Evolutionary conservation across 2,113 vertebrate species (phyloP).

Genomic region (Chelonoidis abingdonii): DNA sequence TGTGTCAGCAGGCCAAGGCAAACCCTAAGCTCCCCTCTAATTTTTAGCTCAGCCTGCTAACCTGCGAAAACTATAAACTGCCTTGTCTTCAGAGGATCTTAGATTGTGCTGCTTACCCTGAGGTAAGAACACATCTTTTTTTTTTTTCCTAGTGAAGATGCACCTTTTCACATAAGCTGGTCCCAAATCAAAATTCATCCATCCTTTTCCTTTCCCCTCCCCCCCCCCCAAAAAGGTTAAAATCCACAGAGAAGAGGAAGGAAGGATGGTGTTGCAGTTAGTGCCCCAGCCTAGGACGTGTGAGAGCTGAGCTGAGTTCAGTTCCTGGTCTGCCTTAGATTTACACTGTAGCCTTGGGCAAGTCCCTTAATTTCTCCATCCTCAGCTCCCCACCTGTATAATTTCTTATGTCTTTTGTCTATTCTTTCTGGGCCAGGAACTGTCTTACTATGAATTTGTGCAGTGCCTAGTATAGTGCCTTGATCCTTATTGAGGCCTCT

Average conservation of each 20-base stretch:
- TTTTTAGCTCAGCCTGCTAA: background rate
- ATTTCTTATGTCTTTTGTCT: background rate
- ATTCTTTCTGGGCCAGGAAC: background rate
- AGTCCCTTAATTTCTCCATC: background rate
- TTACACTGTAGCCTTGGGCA: background rate
- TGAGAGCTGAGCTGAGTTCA: background rate
- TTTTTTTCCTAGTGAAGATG: background rate
- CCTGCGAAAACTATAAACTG: background rate
- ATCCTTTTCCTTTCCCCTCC: background rate
- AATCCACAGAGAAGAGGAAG: background rate
- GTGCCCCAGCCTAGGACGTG: background rate
- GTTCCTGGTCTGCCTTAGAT: background rate
- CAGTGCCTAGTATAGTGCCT: background rate
- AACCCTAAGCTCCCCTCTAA: background rate
- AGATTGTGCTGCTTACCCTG: background rate
- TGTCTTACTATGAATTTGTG: background rate
- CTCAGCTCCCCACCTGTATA: background rate
- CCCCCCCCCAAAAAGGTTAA: background rate
- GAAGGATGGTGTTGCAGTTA: background rate
- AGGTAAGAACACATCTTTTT: background rate
- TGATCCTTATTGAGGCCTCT: background rate
- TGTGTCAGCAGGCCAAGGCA: background rate
- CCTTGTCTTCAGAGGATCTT: background rate
- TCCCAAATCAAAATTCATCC: background rate
- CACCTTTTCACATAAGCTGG: background rate